Base-by-base conservation (phyloP, 2,113 vertebrate species). In the Microtus ochrogaster region DNA sequence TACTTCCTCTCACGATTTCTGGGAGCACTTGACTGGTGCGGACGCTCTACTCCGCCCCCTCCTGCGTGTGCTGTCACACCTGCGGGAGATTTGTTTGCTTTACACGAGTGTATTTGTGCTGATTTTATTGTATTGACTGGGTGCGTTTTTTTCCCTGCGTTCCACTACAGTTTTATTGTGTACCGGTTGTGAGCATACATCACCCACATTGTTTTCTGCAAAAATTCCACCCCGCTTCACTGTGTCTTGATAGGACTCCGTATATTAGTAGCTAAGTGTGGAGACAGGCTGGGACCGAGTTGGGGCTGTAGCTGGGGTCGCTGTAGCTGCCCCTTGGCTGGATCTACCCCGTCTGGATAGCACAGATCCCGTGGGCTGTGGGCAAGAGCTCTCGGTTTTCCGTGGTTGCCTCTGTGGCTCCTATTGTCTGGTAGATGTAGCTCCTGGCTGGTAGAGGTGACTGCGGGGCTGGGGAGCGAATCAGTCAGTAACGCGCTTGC, bases 101-200 rank as follows among this genome's bases (percentile, higher is more conserved):
- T 98, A 98, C 98, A 98, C 79, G 85, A 96, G 97, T 97, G 49
- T 98, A 94, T 98, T 98, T 98, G 98, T 98, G 98, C 98, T 98
- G 98, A 98, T 98, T 98, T 98, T 98, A 98, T 98, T 98, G 98
- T 98, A 98, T 98, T 98, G 98, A 98, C 98, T 98, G 97, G 97
- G 97, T 94, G 96, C 98, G 98, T 98, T 98, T 98, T 98, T 97
- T 95, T 98, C 98, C 87, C 97, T 92, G 97, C 96, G 28, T 97
- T 97, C 88, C 97, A 97, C 98, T 98, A 98, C 98, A 98, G 98
- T 98, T 98, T 98, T 98, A 98, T 98, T 98, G 98, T 98, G 97
- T 84, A 85, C 97, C 97, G 96, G 98, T 98, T 98, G 97, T 92
- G 88, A 97, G 98, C 98, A 98, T 98, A 98, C 98, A 98, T 99